Evolutionary conservation across 2,113 vertebrate genomes (phyloP).

Genomic region (Dendropsophus ebraccatus): DNA sequence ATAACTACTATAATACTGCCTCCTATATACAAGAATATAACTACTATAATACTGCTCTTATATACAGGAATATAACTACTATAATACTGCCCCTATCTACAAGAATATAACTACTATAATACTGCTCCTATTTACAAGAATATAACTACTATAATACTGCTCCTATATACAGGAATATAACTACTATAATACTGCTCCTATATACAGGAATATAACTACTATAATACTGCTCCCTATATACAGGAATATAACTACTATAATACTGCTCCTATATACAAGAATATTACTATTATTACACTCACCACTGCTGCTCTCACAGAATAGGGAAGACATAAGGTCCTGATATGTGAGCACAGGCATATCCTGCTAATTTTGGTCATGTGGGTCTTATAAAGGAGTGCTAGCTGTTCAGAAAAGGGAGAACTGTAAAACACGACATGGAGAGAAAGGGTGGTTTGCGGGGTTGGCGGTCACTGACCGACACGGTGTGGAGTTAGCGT

Average conservation of each 20-base stretch:
- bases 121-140: neutral
- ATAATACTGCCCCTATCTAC: neutral
- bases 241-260: slow-evolving; percentile 6
- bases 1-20: neutral
- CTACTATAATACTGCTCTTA: neutral
- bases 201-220: neutral
- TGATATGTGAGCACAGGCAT: too few species aligned
- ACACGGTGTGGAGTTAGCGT: too few species aligned
- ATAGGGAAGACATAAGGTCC: too few species aligned
- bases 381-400: too few species aligned
- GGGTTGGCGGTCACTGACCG: too few species aligned
- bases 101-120: slow-evolving; percentile 2
- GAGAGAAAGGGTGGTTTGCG: too few species aligned
- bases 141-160: slow-evolving; percentile 1
- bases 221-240: neutral
- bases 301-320: too few species aligned
- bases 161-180: neutral
- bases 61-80: slow-evolving; percentile 1
- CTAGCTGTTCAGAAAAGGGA: too few species aligned
- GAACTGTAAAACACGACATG: too few species aligned
- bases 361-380: too few species aligned
- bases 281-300: neutral
- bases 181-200: neutral
- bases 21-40: neutral
- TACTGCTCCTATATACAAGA: neutral